A percentile compares a stretch with the other conserved stretches of the same genome.
phyloP scores from a whole-genome alignment of 2,113 vertebrate genomes.

The Hemicordylus capensis region DNA sequence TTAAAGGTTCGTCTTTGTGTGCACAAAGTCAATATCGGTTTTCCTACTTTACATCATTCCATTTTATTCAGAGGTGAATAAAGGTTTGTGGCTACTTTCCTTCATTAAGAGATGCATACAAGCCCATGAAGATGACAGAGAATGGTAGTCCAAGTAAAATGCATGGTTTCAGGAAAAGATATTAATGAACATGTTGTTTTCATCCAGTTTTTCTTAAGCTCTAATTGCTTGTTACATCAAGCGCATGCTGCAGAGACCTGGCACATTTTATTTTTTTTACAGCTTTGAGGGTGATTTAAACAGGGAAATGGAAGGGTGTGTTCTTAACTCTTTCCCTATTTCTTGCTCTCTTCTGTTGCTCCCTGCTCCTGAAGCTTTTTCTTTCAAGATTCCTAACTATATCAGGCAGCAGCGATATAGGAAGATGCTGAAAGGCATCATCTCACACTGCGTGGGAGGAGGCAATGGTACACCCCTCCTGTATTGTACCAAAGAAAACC shows the following conservation, averaged over 20 bases:
- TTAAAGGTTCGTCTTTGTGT: not conserved
- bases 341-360: too few species aligned
- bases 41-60: not conserved
- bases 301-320: not conserved
- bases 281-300: too few species aligned
- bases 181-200: not conserved
- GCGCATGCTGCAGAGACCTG: too few species aligned
- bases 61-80: not conserved
- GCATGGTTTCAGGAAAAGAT: not conserved
- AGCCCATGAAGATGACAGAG: not conserved
- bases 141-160: not conserved
- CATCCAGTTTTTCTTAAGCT: not conserved
- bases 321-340: not conserved
- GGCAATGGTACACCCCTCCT: too few species aligned
- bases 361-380: too few species aligned
- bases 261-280: too few species aligned
- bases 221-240: not conserved
- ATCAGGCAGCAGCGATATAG: too few species aligned
- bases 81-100: not conserved
- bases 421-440: too few species aligned
- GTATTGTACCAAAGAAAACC: too few species aligned
- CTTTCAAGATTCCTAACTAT: too few species aligned
- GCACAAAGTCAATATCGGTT: not conserved
- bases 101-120: not conserved
- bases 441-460: too few species aligned